Evolutionary conservation across 2,888 invertebrate species (phyloP), one percentile per base, ranked within the genome.

Genomic region (Coenonympha glycerion): DNA sequence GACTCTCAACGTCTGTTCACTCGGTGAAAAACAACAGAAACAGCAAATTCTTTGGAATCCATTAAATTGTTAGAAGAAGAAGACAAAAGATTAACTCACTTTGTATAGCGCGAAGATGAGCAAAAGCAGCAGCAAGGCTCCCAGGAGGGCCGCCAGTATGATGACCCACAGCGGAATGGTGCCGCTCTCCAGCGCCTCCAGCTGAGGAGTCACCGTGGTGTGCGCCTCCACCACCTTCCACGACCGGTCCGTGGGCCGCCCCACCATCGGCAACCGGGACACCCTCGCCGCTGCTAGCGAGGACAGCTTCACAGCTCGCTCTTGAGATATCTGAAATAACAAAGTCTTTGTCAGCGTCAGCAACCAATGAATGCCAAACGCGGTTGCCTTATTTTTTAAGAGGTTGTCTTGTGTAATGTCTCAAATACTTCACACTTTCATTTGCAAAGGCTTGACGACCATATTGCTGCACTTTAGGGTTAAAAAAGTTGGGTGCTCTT

Each of bases 101-200:
- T 94, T 96, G 73, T 95, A 94, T 0, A 97, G 87, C 46, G 93
- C 79, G 71, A 91, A 92, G 60, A 95, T 91, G 37, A 96, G 88
- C 53, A 96, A 79, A 55, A 96, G 80, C 36, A 96, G 84, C 54
- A 96, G 90, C 24, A 95, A 78, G 0, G 95, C 91, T 3, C 96
- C 96, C 2, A 92, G 91, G 53, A 95, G 91, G 0, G 95, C 95
- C 0, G 96, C 93, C 52, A 96, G 80, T 2, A 96, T 90, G 44
- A 96, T 92, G 34, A 95, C 92, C 96, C 96, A 97, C 45, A 96
- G 88, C 0, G 95, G 95, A 22, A 95, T 91, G 46, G 91, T 71
- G 53, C 90, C 92, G 57, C 91, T 90, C n/a, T 89, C 90, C 44
- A 89, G 86, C 36, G 90, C 88, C 41, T 88, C 89, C 2, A 91